Evolutionary conservation across 2,888 invertebrate genomes (phyloP), one percentile per base, ranked within the genome.

Genomic region (Caenorhabditis sp.): DNA sequence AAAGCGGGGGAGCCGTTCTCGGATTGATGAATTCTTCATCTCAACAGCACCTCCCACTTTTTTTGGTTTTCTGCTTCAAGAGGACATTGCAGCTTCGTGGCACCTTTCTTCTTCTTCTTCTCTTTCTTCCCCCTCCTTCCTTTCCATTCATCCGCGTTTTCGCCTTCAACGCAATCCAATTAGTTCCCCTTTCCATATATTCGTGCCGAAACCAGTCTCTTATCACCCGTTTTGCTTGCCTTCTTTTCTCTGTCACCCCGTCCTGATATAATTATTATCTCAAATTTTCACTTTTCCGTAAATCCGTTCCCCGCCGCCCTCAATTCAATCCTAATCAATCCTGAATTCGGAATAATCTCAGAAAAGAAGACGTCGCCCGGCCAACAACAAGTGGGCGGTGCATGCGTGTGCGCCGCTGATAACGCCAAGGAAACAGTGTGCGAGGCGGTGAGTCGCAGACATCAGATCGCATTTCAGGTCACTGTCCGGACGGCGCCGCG

Each of bases 381-480:
- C 59, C 59, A 70, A 53, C 70, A 70, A 52, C 70, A 70, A 70
- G 70, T 70, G 59, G 70, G 70, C 70, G 70, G 59, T 26, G 70
- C 70, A 43, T 70, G 52, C 59, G 70, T 50, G 35, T 45, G 50
- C 58, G 58, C 58, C 37, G 48, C 62, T 70, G 70, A 70, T 70
- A 70, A 70, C 70, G 37, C 43, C 43, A 26, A 46, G 15, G 35
- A 50, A 53, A 70, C 37, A 70, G 70, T 70, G 70, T 59, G 59
- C 22, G 30, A 70, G 58, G 53, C 70, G 70, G 59, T 59, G 70
- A 70, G 70, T 52, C 43, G 58, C 50, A 50, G 58, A 50, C 30
- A 39, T 22, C 15, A 32, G 39, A 50, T 50, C 50, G 58, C 68
- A 68, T 70, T 70, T 70, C 70, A 70, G 70, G 70, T 70, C 70